Conservation (phyloP, 2,113 vertebrate genomes). For the Tetrax tetrax region DNA sequence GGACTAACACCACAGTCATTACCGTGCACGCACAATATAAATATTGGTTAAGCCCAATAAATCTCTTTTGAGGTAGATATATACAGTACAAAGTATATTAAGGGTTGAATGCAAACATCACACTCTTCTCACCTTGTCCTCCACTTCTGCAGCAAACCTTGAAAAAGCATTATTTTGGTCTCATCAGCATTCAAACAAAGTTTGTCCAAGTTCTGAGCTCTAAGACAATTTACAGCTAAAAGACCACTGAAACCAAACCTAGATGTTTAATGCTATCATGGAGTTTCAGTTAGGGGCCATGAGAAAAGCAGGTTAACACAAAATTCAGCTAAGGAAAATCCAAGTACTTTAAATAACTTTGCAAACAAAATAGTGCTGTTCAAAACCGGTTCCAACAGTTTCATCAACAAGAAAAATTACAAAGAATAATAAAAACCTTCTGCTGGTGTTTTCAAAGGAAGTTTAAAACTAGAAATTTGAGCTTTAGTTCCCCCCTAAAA, state of each 20-base stretch:
- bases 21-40: neutral
- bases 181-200: neutral
- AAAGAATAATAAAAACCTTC: neutral
- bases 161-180: neutral
- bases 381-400: neutral
- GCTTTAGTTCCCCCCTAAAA: neutral
- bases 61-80: conserved; percentile 34
- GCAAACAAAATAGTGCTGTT: neutral
- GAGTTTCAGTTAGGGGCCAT: neutral
- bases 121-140: neutral
- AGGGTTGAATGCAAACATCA: neutral
- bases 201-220: neutral
- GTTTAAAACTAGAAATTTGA: neutral
- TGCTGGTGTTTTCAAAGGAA: neutral
- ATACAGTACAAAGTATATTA: neutral
- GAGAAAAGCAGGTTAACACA: neutral
- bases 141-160: neutral
- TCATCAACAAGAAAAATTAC: neutral
- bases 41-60: neutral
- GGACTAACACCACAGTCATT: neutral
- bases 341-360: neutral
- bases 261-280: neutral
- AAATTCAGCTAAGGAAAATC: neutral
- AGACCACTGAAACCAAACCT: neutral
- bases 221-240: neutral